A percentile compares a stretch with the other conserved stretches of the same genome.
phyloP scores from a whole-genome alignment of 2,113 vertebrate species.

The Datnioides undecimradiatus region DNA sequence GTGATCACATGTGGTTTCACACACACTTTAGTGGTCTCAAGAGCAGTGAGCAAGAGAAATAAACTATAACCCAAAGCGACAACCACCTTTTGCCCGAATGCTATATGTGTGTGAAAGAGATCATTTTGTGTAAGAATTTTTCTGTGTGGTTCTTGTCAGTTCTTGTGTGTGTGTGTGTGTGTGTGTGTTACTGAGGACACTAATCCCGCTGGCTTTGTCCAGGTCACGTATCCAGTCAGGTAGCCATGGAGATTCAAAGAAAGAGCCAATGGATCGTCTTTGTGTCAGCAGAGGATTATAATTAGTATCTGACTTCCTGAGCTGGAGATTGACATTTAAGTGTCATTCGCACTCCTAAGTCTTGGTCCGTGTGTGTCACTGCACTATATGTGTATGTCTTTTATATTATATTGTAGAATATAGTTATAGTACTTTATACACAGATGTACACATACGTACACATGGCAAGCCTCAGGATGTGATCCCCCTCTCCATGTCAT shows the following conservation, averaged over 20 bases:
- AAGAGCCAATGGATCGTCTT: slow-evolving; percentile 62
- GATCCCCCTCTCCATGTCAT: slow-evolving; percentile 18
- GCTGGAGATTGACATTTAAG: slow-evolving; percentile 71
- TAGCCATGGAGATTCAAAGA: slow-evolving; percentile 66
- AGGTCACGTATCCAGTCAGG: slow-evolving; percentile 73
- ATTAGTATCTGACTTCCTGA: slow-evolving; percentile 71
- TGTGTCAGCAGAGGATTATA: slow-evolving; percentile 67
- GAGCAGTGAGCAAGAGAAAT: neutral
- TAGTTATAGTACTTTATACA: neutral
- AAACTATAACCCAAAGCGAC: neutral
- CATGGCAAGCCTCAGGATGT: slow-evolving; percentile 15
- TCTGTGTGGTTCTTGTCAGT: neutral
- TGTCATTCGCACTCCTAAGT: slow-evolving; percentile 38
- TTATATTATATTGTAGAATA: too few relatives aligned
- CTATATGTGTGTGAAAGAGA: slow-evolving; percentile 11
- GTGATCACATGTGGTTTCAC: neutral
- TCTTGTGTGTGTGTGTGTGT: slow-evolving; percentile 9
- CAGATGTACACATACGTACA: slow-evolving; percentile 9
- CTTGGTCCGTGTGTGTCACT: neutral
- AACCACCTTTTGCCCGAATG: neutral
- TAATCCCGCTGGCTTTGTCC: slow-evolving; percentile 67
- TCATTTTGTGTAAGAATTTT: neutral
- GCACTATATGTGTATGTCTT: neutral
- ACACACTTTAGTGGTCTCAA: neutral
- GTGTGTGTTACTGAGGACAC: slow-evolving; percentile 7